Base-by-base conservation (phyloP, 2,113 vertebrate genomes). In the Pangasianodon gigas region DNA sequence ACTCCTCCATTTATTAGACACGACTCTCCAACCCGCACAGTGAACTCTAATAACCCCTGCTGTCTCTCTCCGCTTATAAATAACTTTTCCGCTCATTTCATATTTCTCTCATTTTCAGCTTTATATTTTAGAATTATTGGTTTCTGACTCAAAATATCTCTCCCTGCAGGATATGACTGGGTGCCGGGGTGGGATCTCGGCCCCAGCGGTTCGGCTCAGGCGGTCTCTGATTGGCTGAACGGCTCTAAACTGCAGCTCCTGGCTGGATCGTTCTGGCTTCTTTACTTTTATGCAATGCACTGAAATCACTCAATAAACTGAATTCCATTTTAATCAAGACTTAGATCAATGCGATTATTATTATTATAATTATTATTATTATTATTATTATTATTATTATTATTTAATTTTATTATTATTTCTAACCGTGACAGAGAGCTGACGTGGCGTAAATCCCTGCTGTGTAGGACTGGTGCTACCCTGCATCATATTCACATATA, bases 111-210 rank as follows among this genome's bases (percentile, higher is more conserved):
- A 52, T 24, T 37, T 56, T 37, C 29, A 71, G 48, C 13, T 41
- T 13, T 71, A 3, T 26, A 60, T 60, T 26, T 41, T 26, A 24
- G 9, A 52, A 24, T 41, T 0, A 56, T 87, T 84, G 88, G 44
- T 29, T n/a, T 65, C 26, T 77, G 16, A 46, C 46, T 86, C 24
- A 6, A 18, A 32, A 52, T 32, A 24, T 93, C 10, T 88, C 91
- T 93, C 81, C 84, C 29, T 56, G 82, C 85, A 96, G 95, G 81
- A 87, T 90, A 93, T 84, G 29, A 8, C 90, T 95, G 95, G 94
- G 52, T 91, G 48, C 95, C 94, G 0, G 93, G 94, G 10, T 94
- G 93, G 94, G 93, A 94, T 67, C 65, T 77, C 29, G 84, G 41
- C 65, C 90, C 93, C 0, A 71, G 89, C 18, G 92, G 86, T 88